Evolutionary conservation across 2,888 invertebrate species (phyloP), one percentile per base, ranked within the genome.

Genomic region (Cactoblastis cactorum): DNA sequence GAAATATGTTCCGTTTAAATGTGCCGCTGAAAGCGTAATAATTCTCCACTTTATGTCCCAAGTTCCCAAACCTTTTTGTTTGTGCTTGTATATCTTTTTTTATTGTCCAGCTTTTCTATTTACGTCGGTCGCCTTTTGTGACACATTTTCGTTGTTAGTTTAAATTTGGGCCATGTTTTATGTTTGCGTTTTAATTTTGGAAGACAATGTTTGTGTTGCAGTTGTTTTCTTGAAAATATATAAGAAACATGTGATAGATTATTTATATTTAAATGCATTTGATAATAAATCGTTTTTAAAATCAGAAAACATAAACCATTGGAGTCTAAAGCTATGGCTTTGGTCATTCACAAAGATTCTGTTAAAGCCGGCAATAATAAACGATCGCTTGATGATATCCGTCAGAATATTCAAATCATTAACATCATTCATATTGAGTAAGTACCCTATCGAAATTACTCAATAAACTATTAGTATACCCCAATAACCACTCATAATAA

Each of bases 1-100:
- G 88, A 88, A 89, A 87, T 88, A 89, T 88, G 88, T 74, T 80
- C 68, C 72, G 80, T 80, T 83, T 87, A 88, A 88, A 89, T 87
- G 87, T 82, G 84, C 78, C 75, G 85, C 79, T 88, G 88, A 89
- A 84, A 89, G 88, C 82, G 76, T 75, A 69, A 83, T 88, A 87
- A 86, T 82, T 88, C 78, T 80, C 76, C 75, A 70, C 84, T 84
- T 86, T 85, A 86, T 87, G 83, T 78, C 65, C 71, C 75, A 82
- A 79, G 69, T 82, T 80, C 69, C 64, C 63, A 55, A 62, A 72
- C 71, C 74, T 78, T 80, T 58, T 78, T 77, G 77, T 77, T 74
- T 62, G 37, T 17, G 65, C 51, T 67, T 74, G 70, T 79, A 74
- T 80, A 74, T 79, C 75, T 77, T 76, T 78, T 28, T 80, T 82